A percentile compares a stretch with the other conserved stretches of the same genome.
Evolutionary conservation across 2,797 vertebrate genomes (phyloP).

Genomic region (Taeniopygia guttata): DNA sequence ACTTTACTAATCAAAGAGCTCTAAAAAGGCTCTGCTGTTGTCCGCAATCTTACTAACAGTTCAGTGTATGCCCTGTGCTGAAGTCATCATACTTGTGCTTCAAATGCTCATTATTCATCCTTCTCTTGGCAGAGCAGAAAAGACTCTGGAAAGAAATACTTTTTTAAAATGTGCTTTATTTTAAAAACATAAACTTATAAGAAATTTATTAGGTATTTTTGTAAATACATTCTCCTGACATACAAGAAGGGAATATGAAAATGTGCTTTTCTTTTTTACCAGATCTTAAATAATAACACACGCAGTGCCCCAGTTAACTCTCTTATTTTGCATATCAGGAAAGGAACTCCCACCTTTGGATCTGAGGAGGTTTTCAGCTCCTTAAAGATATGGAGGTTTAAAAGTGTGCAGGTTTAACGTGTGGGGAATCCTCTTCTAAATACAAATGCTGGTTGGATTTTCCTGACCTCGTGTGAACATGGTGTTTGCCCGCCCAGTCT

Average conservation of each 20-base stretch:
- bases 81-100: neutral
- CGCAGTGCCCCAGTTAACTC: rapidly evolving
- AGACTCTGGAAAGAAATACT: neutral
- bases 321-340: neutral
- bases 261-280: neutral
- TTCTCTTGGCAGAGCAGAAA: neutral
- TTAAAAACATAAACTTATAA: neutral
- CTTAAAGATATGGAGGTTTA: neutral
- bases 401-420: neutral
- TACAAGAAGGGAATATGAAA: neutral
- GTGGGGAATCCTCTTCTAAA: neutral
- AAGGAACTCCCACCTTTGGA: neutral
- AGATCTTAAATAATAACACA: neutral
- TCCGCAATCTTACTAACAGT: neutral
- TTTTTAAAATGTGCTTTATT: neutral
- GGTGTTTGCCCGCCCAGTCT: neutral
- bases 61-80: neutral
- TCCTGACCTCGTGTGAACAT: neutral
- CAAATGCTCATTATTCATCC: neutral
- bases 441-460: neutral
- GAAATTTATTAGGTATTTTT: neutral
- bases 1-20: neutral
- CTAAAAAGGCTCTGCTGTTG: neutral
- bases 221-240: neutral
- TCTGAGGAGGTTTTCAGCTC: neutral